Percentiles rank a stretch among this genome's conserved stretches.
Conservation (phyloP, 2,797 vertebrate species). For the Poliocrania exsul region DNA sequence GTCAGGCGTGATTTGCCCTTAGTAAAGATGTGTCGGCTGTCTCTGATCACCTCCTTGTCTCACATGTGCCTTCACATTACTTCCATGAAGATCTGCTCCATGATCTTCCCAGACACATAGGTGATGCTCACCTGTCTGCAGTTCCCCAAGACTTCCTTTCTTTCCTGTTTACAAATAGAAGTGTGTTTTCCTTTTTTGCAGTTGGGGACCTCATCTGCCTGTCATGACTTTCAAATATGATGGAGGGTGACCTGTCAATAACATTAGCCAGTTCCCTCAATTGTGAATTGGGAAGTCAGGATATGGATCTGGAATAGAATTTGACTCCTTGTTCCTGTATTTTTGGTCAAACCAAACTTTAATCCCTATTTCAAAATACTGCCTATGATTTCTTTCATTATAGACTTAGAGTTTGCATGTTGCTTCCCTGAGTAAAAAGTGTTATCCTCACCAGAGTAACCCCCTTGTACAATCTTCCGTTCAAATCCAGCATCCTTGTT, state of each 20-base stretch:
- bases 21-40: too few species aligned
- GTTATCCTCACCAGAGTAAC: neutral
- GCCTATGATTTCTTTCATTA: neutral
- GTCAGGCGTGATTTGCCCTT: too few species aligned
- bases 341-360: neutral
- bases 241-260: neutral
- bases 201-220: too few species aligned
- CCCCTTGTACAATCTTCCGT: neutral
- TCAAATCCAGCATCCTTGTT: neutral
- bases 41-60: too few species aligned
- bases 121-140: too few species aligned
- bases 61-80: too few species aligned
- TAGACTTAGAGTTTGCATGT: fast-evolving
- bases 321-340: neutral
- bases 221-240: neutral
- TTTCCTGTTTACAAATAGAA: too few species aligned
- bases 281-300: fast-evolving
- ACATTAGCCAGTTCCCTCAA: neutral
- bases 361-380: neutral
- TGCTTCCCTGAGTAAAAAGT: neutral
- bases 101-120: too few species aligned
- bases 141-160: too few species aligned
- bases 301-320: neutral
- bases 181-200: too few species aligned
- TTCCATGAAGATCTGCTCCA: too few species aligned